Base-by-base conservation (phyloP, 1,140 invertebrate species). In the Drosophila virilis region DNA sequence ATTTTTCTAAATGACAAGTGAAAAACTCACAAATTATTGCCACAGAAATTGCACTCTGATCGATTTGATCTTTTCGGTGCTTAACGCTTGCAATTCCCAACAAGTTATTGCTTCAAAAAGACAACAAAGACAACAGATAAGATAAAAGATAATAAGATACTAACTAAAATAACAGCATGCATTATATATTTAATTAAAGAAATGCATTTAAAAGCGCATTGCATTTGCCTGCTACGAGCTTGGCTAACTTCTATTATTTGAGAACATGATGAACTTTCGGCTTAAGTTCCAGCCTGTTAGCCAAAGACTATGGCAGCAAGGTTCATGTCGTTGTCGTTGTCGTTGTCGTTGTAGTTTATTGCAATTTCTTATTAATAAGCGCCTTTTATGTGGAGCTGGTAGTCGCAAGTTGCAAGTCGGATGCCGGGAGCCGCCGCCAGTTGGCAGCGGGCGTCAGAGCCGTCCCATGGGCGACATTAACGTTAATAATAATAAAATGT, bases 401-500 rank as follows among this genome's bases (percentile, higher is more conserved):
- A 48, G 48, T 69, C 42, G 33, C 22, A 9, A 37, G 67, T 38
- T 28, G 12, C 46, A 8, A 6, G 45, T 10, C 37, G 45, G 37
- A 4, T 42, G 55, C 22, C 48, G 38, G 22, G 22, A 28, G 22
- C 4, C 22, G 22, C 22, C 48, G 38, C 37, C 8, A 28, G 60
- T 28, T 8, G 59, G 48, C 37, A 42, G 58, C 67, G 48, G 50
- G 81, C 61, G 81, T 80, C 80, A 73, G 78, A 77, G 73, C 62
- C 74, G 51, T 81, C 81, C 81, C 81, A 86, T 59, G 69, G 81
- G 81, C 81, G 82, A 85, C 81, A 86, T 84, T 84, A 84, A 85
- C 82, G 78, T 84, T 84, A 84, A 84, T 84, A 84, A 84, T 85
- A 84, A 85, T 84, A 84, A 84, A 85, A 84, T 84, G 81, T 84